Percentiles rank a stretch among this genome's conserved stretches.
phyloP scores from a whole-genome alignment of 2,888 invertebrate species.

The Leptinotarsa tumamoca region DNA sequence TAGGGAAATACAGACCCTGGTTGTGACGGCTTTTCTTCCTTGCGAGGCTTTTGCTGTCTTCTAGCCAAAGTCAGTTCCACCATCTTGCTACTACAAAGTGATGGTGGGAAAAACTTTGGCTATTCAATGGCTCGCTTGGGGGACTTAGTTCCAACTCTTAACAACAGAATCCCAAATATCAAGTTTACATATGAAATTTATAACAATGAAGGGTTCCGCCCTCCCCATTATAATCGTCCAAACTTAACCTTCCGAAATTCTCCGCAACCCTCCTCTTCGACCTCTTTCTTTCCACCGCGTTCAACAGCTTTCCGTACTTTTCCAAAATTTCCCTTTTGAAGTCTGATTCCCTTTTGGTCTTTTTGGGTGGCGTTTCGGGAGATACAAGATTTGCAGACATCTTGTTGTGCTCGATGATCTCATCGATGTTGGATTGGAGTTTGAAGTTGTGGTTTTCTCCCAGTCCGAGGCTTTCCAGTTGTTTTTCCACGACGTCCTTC shows the following conservation, averaged over 20 bases:
- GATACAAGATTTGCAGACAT: neutral
- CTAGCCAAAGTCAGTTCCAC: too few relatives aligned
- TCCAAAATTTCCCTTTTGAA: neutral
- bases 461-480: too few relatives aligned
- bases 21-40: too few relatives aligned
- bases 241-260: neutral
- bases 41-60: too few relatives aligned
- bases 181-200: too few relatives aligned
- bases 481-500: conserved; percentile 31
- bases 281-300: neutral
- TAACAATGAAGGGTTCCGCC: too few relatives aligned
- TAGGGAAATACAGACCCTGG: too few relatives aligned
- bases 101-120: too few relatives aligned
- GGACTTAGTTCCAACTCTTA: too few relatives aligned
- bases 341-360: neutral
- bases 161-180: too few relatives aligned
- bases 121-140: too few relatives aligned
- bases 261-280: neutral
- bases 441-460: neutral
- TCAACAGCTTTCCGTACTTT: neutral
- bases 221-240: neutral
- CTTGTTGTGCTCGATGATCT: neutral
- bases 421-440: neutral
- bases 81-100: too few relatives aligned
- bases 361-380: neutral